Conservation (phyloP, 1,140 invertebrate species). For the Pantala flavescens region DNA sequence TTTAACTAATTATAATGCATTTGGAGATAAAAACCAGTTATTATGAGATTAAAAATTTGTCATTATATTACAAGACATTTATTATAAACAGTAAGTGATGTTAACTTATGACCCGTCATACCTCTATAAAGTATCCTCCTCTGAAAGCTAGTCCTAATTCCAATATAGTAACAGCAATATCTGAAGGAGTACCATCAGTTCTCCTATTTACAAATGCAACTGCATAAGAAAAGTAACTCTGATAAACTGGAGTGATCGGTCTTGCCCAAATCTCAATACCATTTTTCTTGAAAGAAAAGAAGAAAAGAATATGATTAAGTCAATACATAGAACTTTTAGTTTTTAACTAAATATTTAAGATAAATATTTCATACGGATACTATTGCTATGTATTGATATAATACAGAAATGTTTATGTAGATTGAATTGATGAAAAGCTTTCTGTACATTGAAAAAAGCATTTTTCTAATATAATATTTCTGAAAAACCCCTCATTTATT, state of each 20-base stretch:
- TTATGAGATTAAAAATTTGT: no score
- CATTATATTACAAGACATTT: no score
- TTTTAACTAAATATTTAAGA: no score
- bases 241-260: slow-evolving; percentile 68
- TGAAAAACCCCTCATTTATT: no score
- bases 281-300: slow-evolving; percentile 55
- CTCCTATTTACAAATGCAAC: slow-evolving; percentile 76
- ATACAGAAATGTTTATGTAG: no score
- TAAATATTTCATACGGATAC: background rate
- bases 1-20: no score
- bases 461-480: no score
- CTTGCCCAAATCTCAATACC: slow-evolving; percentile 88
- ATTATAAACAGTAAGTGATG: no score
- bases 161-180: slow-evolving; percentile 72
- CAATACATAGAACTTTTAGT: background rate
- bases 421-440: no score
- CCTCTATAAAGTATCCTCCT: slow-evolving; percentile 74
- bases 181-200: slow-evolving; percentile 81
- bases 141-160: slow-evolving; percentile 69
- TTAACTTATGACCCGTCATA: slow-evolving; percentile 32
- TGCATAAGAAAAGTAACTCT: slow-evolving; percentile 76
- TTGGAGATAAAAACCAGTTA: no score
- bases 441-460: no score
- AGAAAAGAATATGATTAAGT: slow-evolving; percentile 20
- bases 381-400: background rate